Evolutionary conservation across 2,888 invertebrate genomes (phyloP).

Genomic region (Drosophila mimica): DNA sequence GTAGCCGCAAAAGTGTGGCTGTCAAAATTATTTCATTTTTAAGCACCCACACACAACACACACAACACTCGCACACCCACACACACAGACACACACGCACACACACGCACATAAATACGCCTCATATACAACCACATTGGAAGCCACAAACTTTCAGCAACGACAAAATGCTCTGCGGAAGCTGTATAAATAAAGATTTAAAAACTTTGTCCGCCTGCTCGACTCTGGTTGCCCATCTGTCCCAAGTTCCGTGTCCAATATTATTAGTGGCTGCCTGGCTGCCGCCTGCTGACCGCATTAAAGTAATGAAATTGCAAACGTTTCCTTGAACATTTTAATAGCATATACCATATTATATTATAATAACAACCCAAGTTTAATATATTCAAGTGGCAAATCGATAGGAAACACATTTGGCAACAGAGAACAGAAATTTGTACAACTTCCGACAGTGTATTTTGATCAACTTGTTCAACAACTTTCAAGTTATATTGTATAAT

Average conservation of each 20-base stretch:
- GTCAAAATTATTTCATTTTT: constrained; percentile 71
- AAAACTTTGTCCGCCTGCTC: constrained; percentile 62
- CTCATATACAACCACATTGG: constrained; percentile 13
- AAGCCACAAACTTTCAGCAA: constrained; percentile 54
- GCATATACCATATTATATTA: not conserved
- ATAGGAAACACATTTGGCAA: not conserved
- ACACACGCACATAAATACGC: not conserved
- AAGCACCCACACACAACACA: constrained; percentile 30
- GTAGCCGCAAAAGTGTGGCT: constrained; percentile 67
- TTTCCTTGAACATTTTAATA: constrained; percentile 2
- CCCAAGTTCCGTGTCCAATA: constrained; percentile 29
- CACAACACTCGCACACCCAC: constrained; percentile 9
- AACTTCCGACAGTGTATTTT: not conserved
- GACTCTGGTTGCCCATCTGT: constrained; percentile 28
- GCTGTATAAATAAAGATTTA: constrained; percentile 77
- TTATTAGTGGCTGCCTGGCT: constrained; percentile 5
- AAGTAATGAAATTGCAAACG: constrained; percentile 72
- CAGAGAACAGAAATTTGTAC: not conserved
- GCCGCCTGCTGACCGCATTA: constrained; percentile 44
- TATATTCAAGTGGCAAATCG: not conserved
- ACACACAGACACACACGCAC: constrained; percentile 16
- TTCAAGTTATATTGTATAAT: not conserved
- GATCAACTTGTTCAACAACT: not conserved
- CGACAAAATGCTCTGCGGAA: constrained; percentile 68
- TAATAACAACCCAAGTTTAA: not conserved